A percentile compares a stretch with the other conserved stretches of the same genome.
Evolutionary conservation across 1,140 invertebrate species (phyloP).

Genomic region (Zaprionus tsacasi): DNA sequence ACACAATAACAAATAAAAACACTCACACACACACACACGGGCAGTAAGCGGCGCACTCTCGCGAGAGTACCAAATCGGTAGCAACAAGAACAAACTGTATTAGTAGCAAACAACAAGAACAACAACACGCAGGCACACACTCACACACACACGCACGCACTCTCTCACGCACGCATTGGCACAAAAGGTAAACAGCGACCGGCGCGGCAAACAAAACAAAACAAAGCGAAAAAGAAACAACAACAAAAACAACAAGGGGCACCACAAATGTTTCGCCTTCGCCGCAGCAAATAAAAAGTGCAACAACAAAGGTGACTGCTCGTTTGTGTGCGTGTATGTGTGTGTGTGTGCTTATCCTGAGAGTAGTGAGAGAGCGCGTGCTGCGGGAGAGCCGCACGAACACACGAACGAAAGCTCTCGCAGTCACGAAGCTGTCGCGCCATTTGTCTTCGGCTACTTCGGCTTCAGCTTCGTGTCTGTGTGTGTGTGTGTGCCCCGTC

Average conservation of each 20-base stretch:
- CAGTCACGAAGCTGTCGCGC: conserved; percentile 29
- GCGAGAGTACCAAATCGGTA: conserved; percentile 12
- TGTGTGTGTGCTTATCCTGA: conserved; percentile 41
- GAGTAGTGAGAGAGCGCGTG: conserved; percentile 15
- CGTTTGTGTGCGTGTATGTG: background rate
- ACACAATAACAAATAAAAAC: conserved; percentile 56
- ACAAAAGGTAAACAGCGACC: conserved; percentile 53
- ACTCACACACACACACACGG: conserved; percentile 17
- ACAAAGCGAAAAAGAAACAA: conserved; percentile 5
- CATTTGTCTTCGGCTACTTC: conserved; percentile 35
- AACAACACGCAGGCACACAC: conserved; percentile 36
- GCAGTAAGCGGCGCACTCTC: conserved; percentile 18
- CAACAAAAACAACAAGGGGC: background rate
- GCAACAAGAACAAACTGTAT: conserved; percentile 57
- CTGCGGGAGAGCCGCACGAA: background rate
- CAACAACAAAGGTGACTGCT: conserved; percentile 21
- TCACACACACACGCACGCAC: conserved; percentile 13
- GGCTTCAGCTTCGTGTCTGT: conserved; percentile 25
- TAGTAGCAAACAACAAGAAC: conserved; percentile 69
- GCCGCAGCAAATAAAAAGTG: conserved; percentile 46
- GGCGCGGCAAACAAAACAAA: conserved; percentile 50
- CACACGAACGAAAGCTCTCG: conserved; percentile 17
- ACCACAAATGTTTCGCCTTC: conserved; percentile 34
- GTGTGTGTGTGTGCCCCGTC: conserved; percentile 1
- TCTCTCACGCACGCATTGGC: conserved; percentile 20